Evolutionary conservation across 2,888 invertebrate species (phyloP), one percentile per base, ranked within the genome.

Genomic region (Agriopis leucophaearia): DNA sequence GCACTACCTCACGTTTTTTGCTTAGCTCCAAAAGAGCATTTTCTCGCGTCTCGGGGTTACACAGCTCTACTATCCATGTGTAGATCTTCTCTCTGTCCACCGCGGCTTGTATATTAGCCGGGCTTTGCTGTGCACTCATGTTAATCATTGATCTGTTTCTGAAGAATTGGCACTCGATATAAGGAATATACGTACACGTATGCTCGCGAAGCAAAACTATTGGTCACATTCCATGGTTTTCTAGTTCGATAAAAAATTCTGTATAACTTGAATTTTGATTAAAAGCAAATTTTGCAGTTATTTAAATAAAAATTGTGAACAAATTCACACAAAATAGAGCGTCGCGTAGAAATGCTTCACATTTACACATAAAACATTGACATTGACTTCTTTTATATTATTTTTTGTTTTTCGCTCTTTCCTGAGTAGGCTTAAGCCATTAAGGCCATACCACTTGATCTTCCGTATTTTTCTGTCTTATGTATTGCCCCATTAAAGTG

Each of bases 11-110:
- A 10, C 95, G 94, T 82, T 95, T 95, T 84, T 95, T 95, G 83
- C 98, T 99, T 47, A 99, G 94, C 91, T 99, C 99, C 58, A 99
- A 94, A n/a, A 99, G 94, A 44, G 99, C 99, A 92, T 97, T 98
- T 94, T 99, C 99, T 55, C 99, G 95, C 0, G 98, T 99, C 80
- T 98, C 98, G 18, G 99, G 98, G 90, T 97, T 98, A 51, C 98
- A 97, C 57, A 99, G 93, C 88, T 99, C 98, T 68, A 97, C 94
- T 79, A 99, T 98, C 98, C 98, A 99, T 76, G 97, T 95, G 84
- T 97, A 98, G 69, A 99, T 97, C 88, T 98, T 97, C 81, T 99
- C 99, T 78, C 97, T 95, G 84, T 98, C 98, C 50, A 96, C 96
- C 66, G 95, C 94, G 76, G 96, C 94, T 82, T 95, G 96, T 82